A percentile compares a stretch with the other conserved stretches of the same genome.
phyloP scores from a whole-genome alignment of 2,888 invertebrate species.

The Chloromyia formosa region DNA sequence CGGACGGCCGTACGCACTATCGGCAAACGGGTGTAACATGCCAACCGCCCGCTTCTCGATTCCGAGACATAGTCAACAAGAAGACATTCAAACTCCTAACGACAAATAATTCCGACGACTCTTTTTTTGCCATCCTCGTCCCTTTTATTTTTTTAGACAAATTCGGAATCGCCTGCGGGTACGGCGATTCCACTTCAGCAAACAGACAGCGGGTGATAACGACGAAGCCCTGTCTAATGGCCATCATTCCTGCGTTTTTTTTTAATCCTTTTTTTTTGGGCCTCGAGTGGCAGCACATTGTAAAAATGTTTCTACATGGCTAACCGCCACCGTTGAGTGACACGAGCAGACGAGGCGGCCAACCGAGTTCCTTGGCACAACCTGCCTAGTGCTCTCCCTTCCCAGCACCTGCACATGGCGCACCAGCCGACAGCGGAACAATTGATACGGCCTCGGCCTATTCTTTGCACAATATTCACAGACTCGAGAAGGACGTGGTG shows the following conservation, averaged over 20 bases:
- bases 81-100: too few relatives aligned
- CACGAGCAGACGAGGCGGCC: not conserved
- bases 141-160: not conserved
- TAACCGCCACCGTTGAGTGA: conserved; percentile 15
- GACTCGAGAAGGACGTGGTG: too few relatives aligned
- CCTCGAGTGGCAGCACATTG: conserved; percentile 14
- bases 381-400: not conserved
- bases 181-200: not conserved
- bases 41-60: too few relatives aligned
- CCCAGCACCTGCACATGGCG: too few relatives aligned
- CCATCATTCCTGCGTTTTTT: not conserved
- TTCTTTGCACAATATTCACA: too few relatives aligned
- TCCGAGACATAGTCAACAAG: too few relatives aligned
- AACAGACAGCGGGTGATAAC: not conserved
- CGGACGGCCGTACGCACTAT: too few relatives aligned
- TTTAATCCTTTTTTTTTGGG: not conserved
- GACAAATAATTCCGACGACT: too few relatives aligned
- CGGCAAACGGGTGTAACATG: too few relatives aligned
- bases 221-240: not conserved
- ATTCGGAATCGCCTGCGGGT: not conserved
- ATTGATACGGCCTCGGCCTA: too few relatives aligned
- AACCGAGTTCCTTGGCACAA: not conserved
- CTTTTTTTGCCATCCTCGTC: too few relatives aligned
- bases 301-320: conserved; percentile 28
- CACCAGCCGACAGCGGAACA: too few relatives aligned